A percentile compares a stretch with the other conserved stretches of the same genome.
These are phyloP conservation scores for Crotalus horridus DNA, from an alignment of 2,113 vertebrate genomes.

Conservation along the genomic window DNA sequence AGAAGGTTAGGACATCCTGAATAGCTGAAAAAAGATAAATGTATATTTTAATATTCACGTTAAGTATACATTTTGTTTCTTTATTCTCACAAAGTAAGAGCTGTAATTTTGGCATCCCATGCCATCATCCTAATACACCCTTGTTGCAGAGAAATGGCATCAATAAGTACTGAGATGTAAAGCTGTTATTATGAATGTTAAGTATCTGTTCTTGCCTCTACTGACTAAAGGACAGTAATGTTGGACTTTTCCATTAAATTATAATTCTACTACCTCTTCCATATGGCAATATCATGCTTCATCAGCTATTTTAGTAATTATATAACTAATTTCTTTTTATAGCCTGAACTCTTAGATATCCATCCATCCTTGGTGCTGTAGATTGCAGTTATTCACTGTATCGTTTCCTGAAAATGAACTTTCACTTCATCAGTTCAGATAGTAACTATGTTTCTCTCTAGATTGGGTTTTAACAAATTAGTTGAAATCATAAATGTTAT, in stretches of 20 bases:
- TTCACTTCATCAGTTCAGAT: not conserved
- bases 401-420: not conserved
- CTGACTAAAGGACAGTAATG: not conserved
- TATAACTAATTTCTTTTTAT: not conserved
- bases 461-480: not conserved
- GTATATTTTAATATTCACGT: not conserved
- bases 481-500: not conserved
- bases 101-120: too few relatives aligned
- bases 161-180: too few relatives aligned
- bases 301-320: not conserved
- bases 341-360: not conserved
- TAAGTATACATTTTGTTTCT: not conserved
- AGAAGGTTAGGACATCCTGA: not conserved
- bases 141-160: too few relatives aligned
- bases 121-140: too few relatives aligned
- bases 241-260: not conserved
- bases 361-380: not conserved
- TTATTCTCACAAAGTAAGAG: too few relatives aligned
- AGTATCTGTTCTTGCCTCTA: not conserved
- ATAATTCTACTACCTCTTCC: not conserved
- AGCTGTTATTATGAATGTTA: too few relatives aligned
- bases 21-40: not conserved
- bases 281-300: not conserved
- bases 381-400: not conserved
- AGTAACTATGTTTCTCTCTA: not conserved